Percentiles rank a stretch among this genome's conserved stretches.
Conservation (phyloP, 2,113 vertebrate genomes). For the Aegypius monachus region DNA sequence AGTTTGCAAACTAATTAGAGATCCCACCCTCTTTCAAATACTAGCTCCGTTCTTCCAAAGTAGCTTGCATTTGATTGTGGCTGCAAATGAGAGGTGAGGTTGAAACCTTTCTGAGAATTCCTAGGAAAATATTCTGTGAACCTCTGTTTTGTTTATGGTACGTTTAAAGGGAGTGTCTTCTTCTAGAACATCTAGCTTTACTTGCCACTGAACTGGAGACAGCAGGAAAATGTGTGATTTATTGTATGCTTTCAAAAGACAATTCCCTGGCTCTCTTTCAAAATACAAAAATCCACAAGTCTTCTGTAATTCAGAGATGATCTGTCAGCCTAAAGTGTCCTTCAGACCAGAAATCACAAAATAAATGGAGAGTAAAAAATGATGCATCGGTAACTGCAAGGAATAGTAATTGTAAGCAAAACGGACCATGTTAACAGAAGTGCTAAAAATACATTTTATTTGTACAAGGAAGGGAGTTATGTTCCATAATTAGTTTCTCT, state of each 20-base stretch:
- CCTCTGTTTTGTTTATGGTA: neutral
- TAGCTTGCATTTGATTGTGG: neutral
- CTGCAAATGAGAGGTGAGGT: neutral
- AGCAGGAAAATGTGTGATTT: neutral
- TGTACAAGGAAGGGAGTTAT: neutral
- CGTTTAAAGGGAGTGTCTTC: neutral
- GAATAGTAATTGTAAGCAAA: neutral
- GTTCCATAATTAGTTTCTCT: neutral
- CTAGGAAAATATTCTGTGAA: neutral
- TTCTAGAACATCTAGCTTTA: neutral
- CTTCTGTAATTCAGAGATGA: neutral
- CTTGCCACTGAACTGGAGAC: neutral
- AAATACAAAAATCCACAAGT: neutral
- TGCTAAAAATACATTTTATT: neutral
- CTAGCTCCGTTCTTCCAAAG: neutral
- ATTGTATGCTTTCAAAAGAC: neutral
- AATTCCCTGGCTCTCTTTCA: neutral
- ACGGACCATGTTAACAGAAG: neutral
- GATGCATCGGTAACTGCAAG: neutral
- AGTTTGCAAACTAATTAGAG: neutral
- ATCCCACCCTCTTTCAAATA: neutral
- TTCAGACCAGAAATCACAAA: neutral
- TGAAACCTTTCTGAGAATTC: neutral
- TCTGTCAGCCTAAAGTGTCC: neutral
- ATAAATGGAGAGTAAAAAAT: neutral